Evolutionary conservation across 2,888 invertebrate genomes (phyloP).

Genomic region (Arctia plantaginis): DNA sequence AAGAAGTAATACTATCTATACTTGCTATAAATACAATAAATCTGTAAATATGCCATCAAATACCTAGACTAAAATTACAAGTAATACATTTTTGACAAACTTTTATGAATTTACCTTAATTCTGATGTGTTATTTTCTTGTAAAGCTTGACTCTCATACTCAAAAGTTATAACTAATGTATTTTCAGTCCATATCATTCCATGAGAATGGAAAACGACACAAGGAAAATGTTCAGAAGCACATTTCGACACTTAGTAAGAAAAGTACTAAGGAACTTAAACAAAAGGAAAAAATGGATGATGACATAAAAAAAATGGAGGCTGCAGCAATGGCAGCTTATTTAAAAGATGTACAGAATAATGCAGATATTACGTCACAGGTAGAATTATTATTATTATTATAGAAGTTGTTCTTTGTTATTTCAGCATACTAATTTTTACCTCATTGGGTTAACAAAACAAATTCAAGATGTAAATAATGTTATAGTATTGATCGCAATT

Average conservation of each 20-base stretch:
- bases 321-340: conserved; percentile 95
- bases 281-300: conserved; percentile 91
- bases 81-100: too few relatives aligned
- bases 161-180: not conserved
- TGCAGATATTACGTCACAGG: conserved; percentile 88
- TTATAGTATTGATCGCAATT: too few relatives aligned
- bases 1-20: too few relatives aligned
- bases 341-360: conserved; percentile 92
- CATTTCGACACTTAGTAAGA: conserved; percentile 93
- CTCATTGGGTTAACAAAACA: too few relatives aligned
- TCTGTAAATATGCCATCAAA: too few relatives aligned
- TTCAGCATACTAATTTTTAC: too few relatives aligned
- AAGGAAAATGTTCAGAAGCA: conserved; percentile 96
- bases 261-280: conserved; percentile 92
- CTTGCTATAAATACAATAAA: too few relatives aligned
- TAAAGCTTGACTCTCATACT: not conserved
- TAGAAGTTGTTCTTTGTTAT: too few relatives aligned
- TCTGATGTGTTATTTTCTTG: not conserved
- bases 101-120: not conserved
- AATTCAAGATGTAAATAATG: too few relatives aligned
- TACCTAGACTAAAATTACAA: too few relatives aligned
- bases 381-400: conserved; percentile 51
- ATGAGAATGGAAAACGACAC: conserved; percentile 97
- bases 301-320: conserved; percentile 95
- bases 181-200: conserved; percentile 95